phyloP scores from a whole-genome alignment of 2,797 vertebrate species.

The Neosilurus mollespiculum region DNA sequence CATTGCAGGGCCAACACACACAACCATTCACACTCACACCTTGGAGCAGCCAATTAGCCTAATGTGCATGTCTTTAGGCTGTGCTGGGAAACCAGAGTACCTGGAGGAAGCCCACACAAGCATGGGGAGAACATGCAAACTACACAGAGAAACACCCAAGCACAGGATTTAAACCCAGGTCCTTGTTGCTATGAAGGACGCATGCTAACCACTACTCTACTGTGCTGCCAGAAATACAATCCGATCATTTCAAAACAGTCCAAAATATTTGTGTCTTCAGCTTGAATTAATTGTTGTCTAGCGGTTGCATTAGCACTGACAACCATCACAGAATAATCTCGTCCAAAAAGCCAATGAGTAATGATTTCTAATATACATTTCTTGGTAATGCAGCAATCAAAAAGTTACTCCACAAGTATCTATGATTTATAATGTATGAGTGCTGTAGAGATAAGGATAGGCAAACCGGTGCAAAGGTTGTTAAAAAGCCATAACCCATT shows the following conservation, averaged over 20 bases:
- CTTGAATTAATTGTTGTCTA: neutral
- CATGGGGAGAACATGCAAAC: no score
- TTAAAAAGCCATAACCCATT: constrained; percentile 1
- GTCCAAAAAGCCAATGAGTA: neutral
- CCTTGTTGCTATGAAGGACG: no score
- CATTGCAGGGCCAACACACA: no score
- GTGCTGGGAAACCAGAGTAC: no score
- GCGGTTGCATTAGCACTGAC: neutral
- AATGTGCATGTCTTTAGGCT: no score
- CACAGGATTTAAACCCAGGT: no score
- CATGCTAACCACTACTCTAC: no score
- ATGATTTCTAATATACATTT: neutral
- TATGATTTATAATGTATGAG: neutral
- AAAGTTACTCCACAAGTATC: neutral
- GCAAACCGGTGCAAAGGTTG: constrained; percentile 4
- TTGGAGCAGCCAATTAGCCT: no score
- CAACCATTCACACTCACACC: no score
- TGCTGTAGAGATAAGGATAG: neutral
- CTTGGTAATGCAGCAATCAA: neutral
- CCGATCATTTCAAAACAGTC: neutral
- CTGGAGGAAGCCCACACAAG: no score
- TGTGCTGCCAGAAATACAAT: neutral
- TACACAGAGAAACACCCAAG: no score
- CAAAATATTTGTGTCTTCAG: neutral
- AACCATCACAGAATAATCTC: neutral